phyloP scores from a whole-genome alignment of 2,888 invertebrate genomes.

The Apeira syringaria region DNA sequence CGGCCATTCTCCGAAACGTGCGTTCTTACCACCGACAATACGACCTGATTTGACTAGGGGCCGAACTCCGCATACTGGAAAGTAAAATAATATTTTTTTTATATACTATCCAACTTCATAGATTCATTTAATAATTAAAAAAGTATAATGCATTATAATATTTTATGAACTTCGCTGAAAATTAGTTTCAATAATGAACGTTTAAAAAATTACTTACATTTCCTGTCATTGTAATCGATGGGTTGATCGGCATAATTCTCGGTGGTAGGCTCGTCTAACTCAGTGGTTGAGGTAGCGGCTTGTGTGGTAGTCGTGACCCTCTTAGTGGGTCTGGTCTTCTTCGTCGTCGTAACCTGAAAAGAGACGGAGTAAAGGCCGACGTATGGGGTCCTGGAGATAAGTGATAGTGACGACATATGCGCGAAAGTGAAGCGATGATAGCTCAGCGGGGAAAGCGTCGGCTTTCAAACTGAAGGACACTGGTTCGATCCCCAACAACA shows the following conservation, averaged over 20 bases:
- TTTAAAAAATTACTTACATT: constrained; percentile 56
- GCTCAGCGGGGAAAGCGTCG: too few species aligned
- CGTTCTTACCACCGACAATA: constrained; percentile 95
- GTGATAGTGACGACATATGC: too few species aligned
- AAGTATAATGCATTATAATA: too few species aligned
- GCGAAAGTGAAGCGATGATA: too few species aligned
- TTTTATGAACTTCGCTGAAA: too few species aligned
- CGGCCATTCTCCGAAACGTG: constrained; percentile 94
- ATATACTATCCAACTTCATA: too few species aligned
- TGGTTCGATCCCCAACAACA: too few species aligned
- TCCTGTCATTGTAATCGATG: constrained; percentile 65
- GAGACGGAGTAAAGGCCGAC: constrained; percentile 43
- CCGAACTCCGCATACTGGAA: constrained; percentile 93
- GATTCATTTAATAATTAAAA: too few species aligned
- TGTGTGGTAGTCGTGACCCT: constrained; percentile 64
- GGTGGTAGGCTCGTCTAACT: constrained; percentile 67
- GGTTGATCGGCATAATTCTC: constrained; percentile 60
- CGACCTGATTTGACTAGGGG: constrained; percentile 91
- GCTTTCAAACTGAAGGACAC: too few species aligned
- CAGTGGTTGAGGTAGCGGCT: constrained; percentile 57
- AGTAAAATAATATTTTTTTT: too few species aligned
- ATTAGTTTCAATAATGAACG: too few species aligned
- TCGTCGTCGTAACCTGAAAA: constrained; percentile 70
- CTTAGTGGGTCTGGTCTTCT: constrained; percentile 59
- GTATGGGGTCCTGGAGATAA: constrained; percentile 26